phyloP scores from a whole-genome alignment of 2,888 invertebrate species.

The Xanthorhoe spadicearia region DNA sequence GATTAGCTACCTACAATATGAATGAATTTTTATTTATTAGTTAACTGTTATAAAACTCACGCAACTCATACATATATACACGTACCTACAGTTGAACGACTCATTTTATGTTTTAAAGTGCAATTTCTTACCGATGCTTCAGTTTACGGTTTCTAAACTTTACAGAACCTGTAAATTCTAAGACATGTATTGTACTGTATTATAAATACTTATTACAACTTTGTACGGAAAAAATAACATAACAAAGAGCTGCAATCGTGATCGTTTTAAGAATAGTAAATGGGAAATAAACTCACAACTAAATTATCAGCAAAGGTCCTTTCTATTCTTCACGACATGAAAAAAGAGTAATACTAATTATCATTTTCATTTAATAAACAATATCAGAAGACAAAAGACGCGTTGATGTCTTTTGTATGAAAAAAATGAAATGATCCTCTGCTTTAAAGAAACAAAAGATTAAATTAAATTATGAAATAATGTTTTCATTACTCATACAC shows the following conservation, averaged over 20 bases:
- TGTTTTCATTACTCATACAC: too few species aligned
- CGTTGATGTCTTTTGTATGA: slow-evolving; percentile 19
- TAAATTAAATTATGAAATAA: too few species aligned
- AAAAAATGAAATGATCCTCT: too few species aligned
- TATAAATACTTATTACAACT: too few species aligned
- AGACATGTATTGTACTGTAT: too few species aligned
- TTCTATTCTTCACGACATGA: too few species aligned
- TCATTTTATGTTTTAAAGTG: slow-evolving; percentile 19
- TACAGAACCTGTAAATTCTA: slow-evolving; percentile 11
- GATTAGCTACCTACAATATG: neutral
- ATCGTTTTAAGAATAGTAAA: too few species aligned
- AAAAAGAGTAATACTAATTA: too few species aligned
- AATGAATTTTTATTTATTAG: neutral
- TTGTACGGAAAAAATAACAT: neutral
- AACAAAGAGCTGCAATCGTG: neutral
- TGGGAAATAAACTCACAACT: too few species aligned
- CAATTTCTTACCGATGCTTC: slow-evolving; percentile 18
- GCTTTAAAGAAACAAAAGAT: too few species aligned
- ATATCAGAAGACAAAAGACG: neutral
- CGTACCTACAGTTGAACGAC: slow-evolving; percentile 27
- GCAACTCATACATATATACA: slow-evolving; percentile 25
- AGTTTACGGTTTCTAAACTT: slow-evolving; percentile 17
- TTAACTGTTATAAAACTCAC: slow-evolving; percentile 39
- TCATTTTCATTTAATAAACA: too few species aligned
- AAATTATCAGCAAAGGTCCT: too few species aligned